Percentiles rank a stretch among this genome's conserved stretches.
Conservation (phyloP, 2,888 invertebrate genomes). For the Stenchaetothrips biformis region DNA sequence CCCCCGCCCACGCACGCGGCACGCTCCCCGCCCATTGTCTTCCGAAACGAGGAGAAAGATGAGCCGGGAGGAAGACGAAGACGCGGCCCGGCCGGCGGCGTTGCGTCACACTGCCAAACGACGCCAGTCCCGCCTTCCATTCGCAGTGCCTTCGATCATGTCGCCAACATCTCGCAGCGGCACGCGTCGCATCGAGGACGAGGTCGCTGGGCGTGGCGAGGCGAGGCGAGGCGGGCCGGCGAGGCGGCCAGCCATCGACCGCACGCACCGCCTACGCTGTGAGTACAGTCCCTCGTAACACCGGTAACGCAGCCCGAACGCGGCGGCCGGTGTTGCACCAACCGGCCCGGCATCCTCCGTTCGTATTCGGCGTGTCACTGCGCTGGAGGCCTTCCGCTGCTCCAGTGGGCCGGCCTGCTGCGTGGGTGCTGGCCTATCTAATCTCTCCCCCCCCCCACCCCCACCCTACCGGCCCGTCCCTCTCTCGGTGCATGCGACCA, state of each 20-base stretch:
- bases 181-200: slow-evolving; percentile 2
- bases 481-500: no score
- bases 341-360: no score
- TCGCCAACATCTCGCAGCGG: background rate
- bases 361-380: no score
- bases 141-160: no score
- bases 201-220: background rate
- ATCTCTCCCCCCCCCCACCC: slow-evolving; percentile 1
- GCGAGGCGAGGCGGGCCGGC: no score
- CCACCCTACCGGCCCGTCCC: background rate
- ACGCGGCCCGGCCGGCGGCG: background rate
- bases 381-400: no score
- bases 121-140: background rate
- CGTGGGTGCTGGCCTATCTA: background rate
- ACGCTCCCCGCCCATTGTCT: background rate
- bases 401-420: no score
- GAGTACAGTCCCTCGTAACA: no score
- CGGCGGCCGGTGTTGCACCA: no score
- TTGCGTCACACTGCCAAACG: background rate
- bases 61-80: background rate
- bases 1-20: background rate
- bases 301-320: no score
- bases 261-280: no score
- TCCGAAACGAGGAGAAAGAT: background rate
- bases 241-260: no score